These are phyloP conservation scores for Periphyllus acericola DNA, from an alignment of 2,888 invertebrate species.

Conservation along the genomic window DNA sequence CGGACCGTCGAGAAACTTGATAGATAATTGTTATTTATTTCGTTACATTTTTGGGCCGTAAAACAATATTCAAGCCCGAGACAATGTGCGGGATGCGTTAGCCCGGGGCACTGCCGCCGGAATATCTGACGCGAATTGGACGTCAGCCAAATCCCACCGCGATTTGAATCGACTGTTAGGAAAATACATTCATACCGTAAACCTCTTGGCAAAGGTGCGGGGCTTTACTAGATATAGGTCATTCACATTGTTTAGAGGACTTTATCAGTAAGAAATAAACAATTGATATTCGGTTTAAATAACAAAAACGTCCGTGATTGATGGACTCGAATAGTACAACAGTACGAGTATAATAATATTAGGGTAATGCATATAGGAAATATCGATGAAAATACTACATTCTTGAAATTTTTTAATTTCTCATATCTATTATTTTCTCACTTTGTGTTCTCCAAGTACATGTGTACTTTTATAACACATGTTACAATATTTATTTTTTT, in stretches of 20 bases:
- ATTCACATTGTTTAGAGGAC: background rate
- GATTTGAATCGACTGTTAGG: slow-evolving; percentile 30
- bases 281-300: background rate
- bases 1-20: background rate
- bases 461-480: too few species aligned
- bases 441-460: too few species aligned
- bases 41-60: background rate
- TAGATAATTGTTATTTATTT: background rate
- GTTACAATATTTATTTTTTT: too few species aligned
- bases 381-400: too few species aligned
- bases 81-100: background rate
- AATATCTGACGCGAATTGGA: background rate
- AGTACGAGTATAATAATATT: too few species aligned
- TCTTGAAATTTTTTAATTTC: too few species aligned
- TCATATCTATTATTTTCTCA: too few species aligned
- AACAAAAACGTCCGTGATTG: too few species aligned
- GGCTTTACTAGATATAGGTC: background rate
- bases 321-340: too few species aligned
- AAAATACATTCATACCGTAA: background rate
- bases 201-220: slow-evolving; percentile 6
- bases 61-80: background rate
- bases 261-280: background rate
- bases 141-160: background rate
- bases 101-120: background rate
- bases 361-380: too few species aligned